Evolutionary conservation across 2,797 vertebrate species (phyloP), one percentile per base, ranked within the genome.

Genomic region (Paguma larvata): DNA sequence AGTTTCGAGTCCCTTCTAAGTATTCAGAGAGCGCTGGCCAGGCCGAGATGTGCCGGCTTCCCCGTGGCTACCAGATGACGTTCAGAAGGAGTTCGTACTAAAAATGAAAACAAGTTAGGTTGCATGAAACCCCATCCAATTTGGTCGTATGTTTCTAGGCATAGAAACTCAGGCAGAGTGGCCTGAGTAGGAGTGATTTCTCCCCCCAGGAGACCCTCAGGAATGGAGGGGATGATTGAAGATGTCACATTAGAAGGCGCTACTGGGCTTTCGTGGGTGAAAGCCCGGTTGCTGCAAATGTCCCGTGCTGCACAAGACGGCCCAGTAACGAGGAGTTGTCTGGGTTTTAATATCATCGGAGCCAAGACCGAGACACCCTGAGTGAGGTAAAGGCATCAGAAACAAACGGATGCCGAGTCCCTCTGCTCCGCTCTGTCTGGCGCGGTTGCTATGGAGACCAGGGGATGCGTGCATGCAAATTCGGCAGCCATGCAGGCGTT

Each of bases 361-460:
- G 34, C 9, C 7, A 41, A 32, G 34, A 46, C 8, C 5, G 11
- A 56, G n/a, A 30, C 23, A 21, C 5, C 23, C 62, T 10, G 12
- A 53, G 67, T 41, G 16, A 65, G 10, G 56, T 30, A 25, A 73
- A 59, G 32, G 14, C 12, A 32, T 70, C 73, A 6, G 2, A 32
- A 46, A 46, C 65, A 92, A 67, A 65, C 16, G 78, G 67, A 27
- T 21, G 8, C 78, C 8, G 73, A 32, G 27, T 41, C 38, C 75
- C n/a, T 83, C 7, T 30, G 46, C 72, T 88, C 32, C 62, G 12
- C 70, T 53, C 72, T 78, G 13, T 1, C 94, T 0, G 41, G 53
- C 83, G 14, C 34, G 7, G 94, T 96, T 97, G 73, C 92, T 80
- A 93, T 30, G 38, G 88, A 67, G n/a, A 98, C 48, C 67, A 56